phyloP scores from a whole-genome alignment of 1,140 invertebrate genomes.

The Fopius arisanus region DNA sequence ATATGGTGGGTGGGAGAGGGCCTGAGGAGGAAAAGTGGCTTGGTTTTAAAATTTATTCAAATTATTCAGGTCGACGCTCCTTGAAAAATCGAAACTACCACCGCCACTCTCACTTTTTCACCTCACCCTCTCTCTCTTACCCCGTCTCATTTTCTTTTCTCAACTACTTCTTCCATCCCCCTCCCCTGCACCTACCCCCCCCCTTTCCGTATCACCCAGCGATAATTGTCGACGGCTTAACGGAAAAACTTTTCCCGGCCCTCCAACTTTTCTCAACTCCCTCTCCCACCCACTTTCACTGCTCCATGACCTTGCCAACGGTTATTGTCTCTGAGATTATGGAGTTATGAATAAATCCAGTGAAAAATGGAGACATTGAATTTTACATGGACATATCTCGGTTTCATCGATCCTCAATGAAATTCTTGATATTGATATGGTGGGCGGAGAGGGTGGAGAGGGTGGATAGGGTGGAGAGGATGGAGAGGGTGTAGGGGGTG shows the following conservation, averaged over 20 bases:
- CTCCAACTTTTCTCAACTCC: slow-evolving; percentile 30
- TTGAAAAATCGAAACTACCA: slow-evolving; percentile 48
- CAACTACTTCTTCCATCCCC: slow-evolving; percentile 10
- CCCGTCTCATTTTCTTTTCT: slow-evolving; percentile 31
- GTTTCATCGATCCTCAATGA: neutral
- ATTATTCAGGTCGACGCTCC: slow-evolving; percentile 47
- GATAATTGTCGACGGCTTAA: slow-evolving; percentile 42
- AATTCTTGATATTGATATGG: neutral
- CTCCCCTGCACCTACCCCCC: neutral
- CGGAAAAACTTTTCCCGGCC: slow-evolving; percentile 40
- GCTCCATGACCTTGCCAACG: neutral
- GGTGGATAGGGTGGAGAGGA: too few species aligned
- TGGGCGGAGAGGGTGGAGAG: too few species aligned
- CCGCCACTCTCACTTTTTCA: slow-evolving; percentile 24
- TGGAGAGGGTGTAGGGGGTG: too few species aligned
- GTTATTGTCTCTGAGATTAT: neutral
- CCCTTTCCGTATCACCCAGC: slow-evolving; percentile 2
- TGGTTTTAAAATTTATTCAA: slow-evolving; percentile 58
- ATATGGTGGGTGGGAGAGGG: slow-evolving; percentile 14
- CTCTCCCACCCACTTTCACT: slow-evolving; percentile 29
- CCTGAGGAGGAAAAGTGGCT: slow-evolving; percentile 31
- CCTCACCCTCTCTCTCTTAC: slow-evolving; percentile 20
- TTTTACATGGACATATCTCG: neutral
- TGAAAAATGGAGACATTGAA: too few species aligned
- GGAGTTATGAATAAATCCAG: neutral